These are phyloP conservation scores for Diabrotica undecimpunctata DNA, from an alignment of 1,140 invertebrate species.

Conservation along the genomic window DNA sequence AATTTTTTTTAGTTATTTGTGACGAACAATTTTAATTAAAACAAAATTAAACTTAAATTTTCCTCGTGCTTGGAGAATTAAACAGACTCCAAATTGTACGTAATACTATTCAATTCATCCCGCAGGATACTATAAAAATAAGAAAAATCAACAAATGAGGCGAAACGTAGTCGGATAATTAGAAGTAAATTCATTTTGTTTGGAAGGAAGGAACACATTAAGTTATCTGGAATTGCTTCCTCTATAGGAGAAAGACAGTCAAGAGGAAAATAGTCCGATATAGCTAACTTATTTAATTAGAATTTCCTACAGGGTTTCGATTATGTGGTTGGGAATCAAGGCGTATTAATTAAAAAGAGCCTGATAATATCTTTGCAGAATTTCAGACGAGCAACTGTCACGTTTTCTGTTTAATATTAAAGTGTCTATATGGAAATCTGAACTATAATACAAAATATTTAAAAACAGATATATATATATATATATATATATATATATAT, in stretches of 20 bases:
- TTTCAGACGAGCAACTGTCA: not conserved
- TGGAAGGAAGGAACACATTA: not conserved
- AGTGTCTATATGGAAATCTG: no score
- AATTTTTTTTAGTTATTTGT: no score
- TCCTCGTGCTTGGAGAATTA: no score
- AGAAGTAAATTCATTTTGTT: constrained; percentile 3
- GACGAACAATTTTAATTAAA: no score
- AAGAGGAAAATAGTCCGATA: constrained; percentile 1
- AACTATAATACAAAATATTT: no score
- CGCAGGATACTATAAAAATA: not conserved
- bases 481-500: no score
- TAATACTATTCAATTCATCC: not conserved
- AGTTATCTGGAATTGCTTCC: not conserved
- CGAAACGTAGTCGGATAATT: not conserved
- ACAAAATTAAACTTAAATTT: no score
- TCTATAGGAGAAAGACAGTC: not conserved
- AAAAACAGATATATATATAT: no score
- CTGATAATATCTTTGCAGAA: not conserved
- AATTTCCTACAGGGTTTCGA: not conserved
- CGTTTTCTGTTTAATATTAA: not conserved
- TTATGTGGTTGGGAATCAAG: not conserved
- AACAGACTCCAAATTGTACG: no score
- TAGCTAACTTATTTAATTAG: constrained; percentile 3
- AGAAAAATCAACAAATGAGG: constrained; percentile 1
- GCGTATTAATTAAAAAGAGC: not conserved